Conservation (phyloP, 2,888 invertebrate species). For the Apamea monoglypha region DNA sequence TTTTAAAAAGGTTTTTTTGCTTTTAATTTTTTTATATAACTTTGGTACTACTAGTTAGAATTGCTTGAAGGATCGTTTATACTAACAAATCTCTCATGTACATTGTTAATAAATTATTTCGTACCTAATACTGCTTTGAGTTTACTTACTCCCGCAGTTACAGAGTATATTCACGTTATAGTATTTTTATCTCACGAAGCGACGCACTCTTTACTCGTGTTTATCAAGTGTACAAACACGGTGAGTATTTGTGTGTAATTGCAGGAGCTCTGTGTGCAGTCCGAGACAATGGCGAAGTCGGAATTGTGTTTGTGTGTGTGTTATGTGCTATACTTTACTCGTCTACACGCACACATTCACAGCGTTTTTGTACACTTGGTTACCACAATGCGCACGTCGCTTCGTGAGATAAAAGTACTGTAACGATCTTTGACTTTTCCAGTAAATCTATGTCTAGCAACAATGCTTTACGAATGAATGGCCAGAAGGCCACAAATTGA, state of each 20-base stretch:
- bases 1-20: too few species aligned
- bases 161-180: neutral
- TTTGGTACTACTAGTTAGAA: neutral
- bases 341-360: neutral
- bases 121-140: neutral
- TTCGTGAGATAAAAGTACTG: neutral
- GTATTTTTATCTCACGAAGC: neutral
- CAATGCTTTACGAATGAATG: neutral
- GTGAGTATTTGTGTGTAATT: neutral
- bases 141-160: neutral
- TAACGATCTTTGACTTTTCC: neutral
- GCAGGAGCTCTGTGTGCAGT: neutral
- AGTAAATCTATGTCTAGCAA: neutral
- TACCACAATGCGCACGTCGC: neutral
- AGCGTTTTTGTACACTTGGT: neutral
- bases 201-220: neutral
- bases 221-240: neutral
- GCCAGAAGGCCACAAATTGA: neutral
- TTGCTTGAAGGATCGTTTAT: too few species aligned
- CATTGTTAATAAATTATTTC: neutral
- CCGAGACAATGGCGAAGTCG: neutral
- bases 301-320: too few species aligned
- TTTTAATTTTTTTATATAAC: too few species aligned
- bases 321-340: neutral
- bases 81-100: neutral